Evolutionary conservation across 2,888 invertebrate species (phyloP).

Genomic region (Xylota segnis): DNA sequence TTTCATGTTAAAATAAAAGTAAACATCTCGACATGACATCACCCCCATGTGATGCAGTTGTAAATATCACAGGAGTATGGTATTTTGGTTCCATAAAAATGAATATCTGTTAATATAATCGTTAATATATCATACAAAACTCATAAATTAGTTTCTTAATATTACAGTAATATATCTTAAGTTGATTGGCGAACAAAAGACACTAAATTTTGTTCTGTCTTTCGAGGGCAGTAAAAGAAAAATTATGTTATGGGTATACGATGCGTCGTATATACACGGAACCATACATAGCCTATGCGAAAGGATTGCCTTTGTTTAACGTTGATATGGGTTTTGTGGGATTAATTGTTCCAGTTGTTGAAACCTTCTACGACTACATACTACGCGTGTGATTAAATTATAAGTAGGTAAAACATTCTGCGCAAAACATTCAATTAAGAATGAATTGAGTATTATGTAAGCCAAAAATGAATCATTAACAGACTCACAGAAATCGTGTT

Average conservation of each 20-base stretch:
- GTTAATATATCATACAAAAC: conserved; percentile 53
- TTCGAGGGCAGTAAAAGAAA: conserved; percentile 26
- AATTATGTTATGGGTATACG: conserved; percentile 1
- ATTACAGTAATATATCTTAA: conserved; percentile 52
- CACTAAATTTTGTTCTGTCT: conserved; percentile 30
- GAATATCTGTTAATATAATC: conserved; percentile 55
- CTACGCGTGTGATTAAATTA: no score
- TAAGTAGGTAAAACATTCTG: no score
- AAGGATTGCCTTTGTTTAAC: conserved; percentile 11
- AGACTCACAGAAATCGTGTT: no score
- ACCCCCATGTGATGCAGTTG: conserved; percentile 46
- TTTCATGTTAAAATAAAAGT: conserved; percentile 56
- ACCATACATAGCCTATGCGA: neutral
- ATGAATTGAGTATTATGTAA: no score
- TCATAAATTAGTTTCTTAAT: conserved; percentile 62
- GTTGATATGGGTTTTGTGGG: conserved; percentile 1
- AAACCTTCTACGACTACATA: neutral
- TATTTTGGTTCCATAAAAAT: conserved; percentile 46
- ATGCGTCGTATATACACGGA: neutral
- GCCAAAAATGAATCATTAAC: no score
- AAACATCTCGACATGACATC: conserved; percentile 58
- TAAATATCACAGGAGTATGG: conserved; percentile 21
- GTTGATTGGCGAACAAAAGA: conserved; percentile 44
- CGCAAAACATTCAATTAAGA: no score
- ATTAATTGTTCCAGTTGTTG: neutral